Base-by-base conservation (phyloP, 2,888 invertebrate species). In the Phengaris alcon region DNA sequence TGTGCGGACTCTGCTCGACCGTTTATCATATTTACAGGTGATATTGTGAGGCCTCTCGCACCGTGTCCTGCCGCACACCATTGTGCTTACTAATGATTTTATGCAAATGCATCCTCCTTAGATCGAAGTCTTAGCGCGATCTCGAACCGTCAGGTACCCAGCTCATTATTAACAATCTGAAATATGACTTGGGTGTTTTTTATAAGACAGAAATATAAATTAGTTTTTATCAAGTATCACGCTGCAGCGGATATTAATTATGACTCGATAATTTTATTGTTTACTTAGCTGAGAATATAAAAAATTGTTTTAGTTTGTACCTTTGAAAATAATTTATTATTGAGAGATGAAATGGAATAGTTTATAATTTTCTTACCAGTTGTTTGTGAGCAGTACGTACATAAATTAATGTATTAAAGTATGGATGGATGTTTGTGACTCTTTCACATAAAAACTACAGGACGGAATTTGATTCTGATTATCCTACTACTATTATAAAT, bases 21-120 rank as follows among this genome's bases (percentile, higher is more conserved):
- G 85, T 82, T 83, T 84, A 82, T 81, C 80, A 85, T 86, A 83
- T 87, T 86, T 85, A 83, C 84, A 86, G 85, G 87, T 84, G 83
- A 87, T 86, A 85, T 89, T 88, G 87, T 89, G 88, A 88, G 89
- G 88, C 88, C 88, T 86, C 86, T 90, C 88, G 85, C 84, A 84
- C 86, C 90, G 87, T 92, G 91, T 93, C 93, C 91, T 91, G 90
- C 87, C 88, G 91, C 86, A 85, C 89, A 88, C 91, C 93, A 93
- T 93, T 93, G 93, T 93, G 93, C 92, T 93, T 92, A 91, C 93
- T 93, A 93, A 93, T 93, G 93, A 93, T 93, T 93, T 93, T 93
- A 93, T 93, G 93, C 93, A 93, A 93, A 93, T 93, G 93, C 89
- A 93, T 86, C 88, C 91, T 92, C 92, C 93, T 93, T 91, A 93